Evolutionary conservation across 2,888 invertebrate genomes (phyloP).

Genomic region (Cerastis leucographa): DNA sequence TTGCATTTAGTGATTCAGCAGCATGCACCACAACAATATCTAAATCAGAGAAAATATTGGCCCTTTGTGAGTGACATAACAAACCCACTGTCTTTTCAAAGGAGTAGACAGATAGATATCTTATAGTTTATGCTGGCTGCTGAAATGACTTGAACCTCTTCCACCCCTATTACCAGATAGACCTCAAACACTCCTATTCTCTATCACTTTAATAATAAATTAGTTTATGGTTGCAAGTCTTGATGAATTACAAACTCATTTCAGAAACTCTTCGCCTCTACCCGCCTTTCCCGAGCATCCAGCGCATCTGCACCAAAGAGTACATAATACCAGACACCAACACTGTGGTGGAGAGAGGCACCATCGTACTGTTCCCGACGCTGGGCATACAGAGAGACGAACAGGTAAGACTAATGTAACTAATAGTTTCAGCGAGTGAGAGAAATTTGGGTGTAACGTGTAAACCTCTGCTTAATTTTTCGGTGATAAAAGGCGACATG

Average conservation of each 20-base stretch:
- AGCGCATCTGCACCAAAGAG: slow-evolving; percentile 85
- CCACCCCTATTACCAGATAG: no score
- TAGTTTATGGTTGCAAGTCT: not conserved
- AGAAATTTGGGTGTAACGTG: not conserved
- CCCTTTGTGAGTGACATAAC: no score
- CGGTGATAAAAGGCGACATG: no score
- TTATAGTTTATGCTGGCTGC: no score
- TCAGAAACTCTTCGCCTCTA: slow-evolving; percentile 86
- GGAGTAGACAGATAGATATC: no score
- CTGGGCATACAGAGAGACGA: slow-evolving; percentile 86
- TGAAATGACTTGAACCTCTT: no score
- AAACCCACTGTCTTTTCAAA: no score
- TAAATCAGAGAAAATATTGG: no score
- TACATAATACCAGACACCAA: slow-evolving; percentile 80
- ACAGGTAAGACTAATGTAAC: slow-evolving; percentile 71
- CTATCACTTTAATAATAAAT: not conserved
- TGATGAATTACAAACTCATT: slow-evolving; percentile 40
- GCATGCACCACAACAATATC: no score
- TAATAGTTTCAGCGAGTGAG: not conserved
- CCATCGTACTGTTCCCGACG: slow-evolving; percentile 86
- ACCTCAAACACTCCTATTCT: no score
- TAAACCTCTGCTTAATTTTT: no score
- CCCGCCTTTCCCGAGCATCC: slow-evolving; percentile 87
- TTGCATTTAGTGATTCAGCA: no score
- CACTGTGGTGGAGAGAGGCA: slow-evolving; percentile 79